Evolutionary conservation across 2,113 vertebrate genomes (phyloP), one percentile per base, ranked within the genome.

Genomic region (Marcusenius ussheri): DNA sequence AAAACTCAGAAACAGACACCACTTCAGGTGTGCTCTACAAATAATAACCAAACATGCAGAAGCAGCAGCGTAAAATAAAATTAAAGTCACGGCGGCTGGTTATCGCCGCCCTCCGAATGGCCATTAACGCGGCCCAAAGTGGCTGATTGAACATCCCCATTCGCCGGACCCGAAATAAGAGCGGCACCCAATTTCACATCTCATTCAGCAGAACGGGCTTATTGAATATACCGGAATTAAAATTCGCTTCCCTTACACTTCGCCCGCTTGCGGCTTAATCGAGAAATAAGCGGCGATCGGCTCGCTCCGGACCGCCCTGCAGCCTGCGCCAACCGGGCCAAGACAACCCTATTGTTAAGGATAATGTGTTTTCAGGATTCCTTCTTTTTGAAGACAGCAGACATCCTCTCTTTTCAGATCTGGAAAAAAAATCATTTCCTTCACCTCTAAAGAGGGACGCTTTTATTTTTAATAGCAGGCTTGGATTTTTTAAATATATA

Each of bases 181-280:
- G 56, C 93, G 93, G 93, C 84, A 92, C 93, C 88, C 92, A 95
- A 95, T 96, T 95, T 95, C 94, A 94, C 93, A 94, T 94, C 92
- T 94, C 94, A 94, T 95, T 95, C 92, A 89, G 90, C 91, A 92
- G 93, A 92, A 93, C 91, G 90, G 77, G 86, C 90, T 94, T 94
- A 95, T 94, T 95, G 94, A 95, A 95, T 93, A 93, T 92, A 83
- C 90, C 39, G 88, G 92, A 92, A 95, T 92, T 87, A 91, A 83
- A 91, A 46, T 90, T 89, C 66, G 90, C 89, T 92, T 93, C 91
- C 91, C 92, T 94, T 94, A 93, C 92, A 92, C 93, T 94, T 94
- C 91, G 89, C 89, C 86, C 31, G 0, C 89, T 91, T 89, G 91
- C 80, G 89, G 70, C 86, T 89, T 17, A 46, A 88, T 91, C 11